A percentile compares a stretch with the other conserved stretches of the same genome.
Evolutionary conservation across 2,113 vertebrate species (phyloP).

Genomic region (Gallinago jamesoni): DNA sequence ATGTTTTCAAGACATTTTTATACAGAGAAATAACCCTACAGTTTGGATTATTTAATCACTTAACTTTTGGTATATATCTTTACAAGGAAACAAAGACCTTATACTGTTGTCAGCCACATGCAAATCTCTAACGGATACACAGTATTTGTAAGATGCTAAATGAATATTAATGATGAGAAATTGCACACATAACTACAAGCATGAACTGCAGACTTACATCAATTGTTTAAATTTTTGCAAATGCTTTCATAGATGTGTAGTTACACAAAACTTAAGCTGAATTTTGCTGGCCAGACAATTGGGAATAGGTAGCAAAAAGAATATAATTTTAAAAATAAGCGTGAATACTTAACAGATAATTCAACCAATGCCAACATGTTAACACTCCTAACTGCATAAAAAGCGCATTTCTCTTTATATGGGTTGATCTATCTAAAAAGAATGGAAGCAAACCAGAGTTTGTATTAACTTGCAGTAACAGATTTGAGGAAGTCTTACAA

Average conservation of each 20-base stretch:
- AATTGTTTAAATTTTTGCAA: not conserved
- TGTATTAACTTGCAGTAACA: not conserved
- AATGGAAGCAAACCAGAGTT: not conserved
- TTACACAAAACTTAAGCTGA: not conserved
- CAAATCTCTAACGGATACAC: not conserved
- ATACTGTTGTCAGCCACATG: not conserved
- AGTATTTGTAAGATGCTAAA: not conserved
- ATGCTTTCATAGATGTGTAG: not conserved
- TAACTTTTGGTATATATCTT: not conserved
- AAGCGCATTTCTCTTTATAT: not conserved
- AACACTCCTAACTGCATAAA: not conserved
- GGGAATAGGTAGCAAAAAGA: not conserved
- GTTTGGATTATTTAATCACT: not conserved
- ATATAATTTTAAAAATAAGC: not conserved
- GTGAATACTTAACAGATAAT: not conserved
- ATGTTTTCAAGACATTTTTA: not conserved
- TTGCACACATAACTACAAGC: not conserved
- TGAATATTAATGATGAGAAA: slow-evolving; percentile 14
- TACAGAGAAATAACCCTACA: not conserved
- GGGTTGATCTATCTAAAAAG: not conserved
- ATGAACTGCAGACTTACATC: not conserved
- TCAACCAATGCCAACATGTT: not conserved
- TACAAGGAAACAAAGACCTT: not conserved
- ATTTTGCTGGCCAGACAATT: not conserved
- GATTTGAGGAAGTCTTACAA: not conserved